phyloP scores from a whole-genome alignment of 1,140 invertebrate genomes.

The Drosophila rufa region DNA sequence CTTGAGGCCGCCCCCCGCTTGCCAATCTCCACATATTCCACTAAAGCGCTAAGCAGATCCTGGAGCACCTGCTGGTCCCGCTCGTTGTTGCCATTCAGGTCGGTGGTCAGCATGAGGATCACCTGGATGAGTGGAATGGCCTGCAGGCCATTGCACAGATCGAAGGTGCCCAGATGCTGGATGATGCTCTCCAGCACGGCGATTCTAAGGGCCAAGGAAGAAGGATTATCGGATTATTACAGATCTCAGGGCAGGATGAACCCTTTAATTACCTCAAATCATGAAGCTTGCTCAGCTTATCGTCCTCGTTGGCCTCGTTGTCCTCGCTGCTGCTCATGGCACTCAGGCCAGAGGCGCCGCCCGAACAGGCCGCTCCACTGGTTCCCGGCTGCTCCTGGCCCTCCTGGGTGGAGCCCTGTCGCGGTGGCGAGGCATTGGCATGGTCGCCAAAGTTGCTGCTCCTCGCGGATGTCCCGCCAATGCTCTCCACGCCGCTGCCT shows the following conservation, averaged over 20 bases:
- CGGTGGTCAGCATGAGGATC: slow-evolving; percentile 95
- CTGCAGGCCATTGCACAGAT: slow-evolving; percentile 88
- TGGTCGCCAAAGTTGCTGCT: slow-evolving; percentile 94
- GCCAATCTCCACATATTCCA: slow-evolving; percentile 92
- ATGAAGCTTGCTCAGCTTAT: slow-evolving; percentile 87
- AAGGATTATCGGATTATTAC: not conserved
- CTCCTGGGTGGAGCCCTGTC: slow-evolving; percentile 63
- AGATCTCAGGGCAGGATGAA: not conserved
- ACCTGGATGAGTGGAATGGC: slow-evolving; percentile 96
- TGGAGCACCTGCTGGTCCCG: slow-evolving; percentile 92
- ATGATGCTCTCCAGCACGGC: slow-evolving; percentile 82
- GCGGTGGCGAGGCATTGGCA: slow-evolving; percentile 74
- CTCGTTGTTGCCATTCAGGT: slow-evolving; percentile 94
- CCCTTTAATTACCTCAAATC: slow-evolving; percentile 86
- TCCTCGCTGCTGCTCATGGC: slow-evolving; percentile 82
- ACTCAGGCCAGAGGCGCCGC: slow-evolving; percentile 44
- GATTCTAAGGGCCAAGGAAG: slow-evolving; percentile 40
- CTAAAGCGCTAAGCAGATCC: slow-evolving; percentile 90
- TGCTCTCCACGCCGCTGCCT: slow-evolving; percentile 95
- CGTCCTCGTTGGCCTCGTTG: slow-evolving; percentile 85
- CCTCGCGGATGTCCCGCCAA: slow-evolving; percentile 95
- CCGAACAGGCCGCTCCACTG: slow-evolving; percentile 54
- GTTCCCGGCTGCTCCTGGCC: slow-evolving; percentile 65
- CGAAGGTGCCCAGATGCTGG: slow-evolving; percentile 81
- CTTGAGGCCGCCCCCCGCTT: slow-evolving; percentile 82